phyloP scores from a whole-genome alignment of 2,797 vertebrate genomes.

The Acanthurus tractus region DNA sequence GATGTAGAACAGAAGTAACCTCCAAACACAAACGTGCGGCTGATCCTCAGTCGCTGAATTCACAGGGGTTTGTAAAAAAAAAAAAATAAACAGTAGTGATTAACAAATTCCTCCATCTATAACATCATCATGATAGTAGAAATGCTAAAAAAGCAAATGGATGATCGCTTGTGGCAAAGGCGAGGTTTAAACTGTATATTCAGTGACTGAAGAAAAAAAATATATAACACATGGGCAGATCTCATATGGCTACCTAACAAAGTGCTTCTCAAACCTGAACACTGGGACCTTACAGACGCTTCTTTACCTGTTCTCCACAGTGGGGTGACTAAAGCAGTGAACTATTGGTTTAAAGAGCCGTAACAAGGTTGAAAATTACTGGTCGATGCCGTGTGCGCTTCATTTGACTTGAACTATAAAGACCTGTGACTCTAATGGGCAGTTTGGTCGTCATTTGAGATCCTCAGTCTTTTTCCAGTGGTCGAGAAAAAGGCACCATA shows the following conservation, averaged over 20 bases:
- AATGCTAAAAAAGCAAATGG: constrained; percentile 60
- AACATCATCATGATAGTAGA: constrained; percentile 72
- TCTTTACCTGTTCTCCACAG: constrained; percentile 22
- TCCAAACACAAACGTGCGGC: constrained; percentile 79
- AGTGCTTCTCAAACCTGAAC: constrained; percentile 65
- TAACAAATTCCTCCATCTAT: constrained; percentile 70
- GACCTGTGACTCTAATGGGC: constrained; percentile 25
- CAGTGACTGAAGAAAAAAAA: constrained; percentile 84
- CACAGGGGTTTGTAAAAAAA: constrained; percentile 84
- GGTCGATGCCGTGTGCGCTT: constrained; percentile 27
- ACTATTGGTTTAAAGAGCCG: constrained; percentile 10
- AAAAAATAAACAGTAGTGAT: constrained; percentile 61
- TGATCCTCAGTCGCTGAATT: constrained; percentile 80
- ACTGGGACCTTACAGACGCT: constrained; percentile 3
- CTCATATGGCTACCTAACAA: constrained; percentile 65
- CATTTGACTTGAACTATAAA: constrained; percentile 40
- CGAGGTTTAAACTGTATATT: constrained; percentile 89
- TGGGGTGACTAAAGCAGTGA: not conserved
- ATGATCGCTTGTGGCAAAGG: constrained; percentile 82
- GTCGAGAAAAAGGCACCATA: constrained; percentile 43
- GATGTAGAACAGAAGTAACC: constrained; percentile 86
- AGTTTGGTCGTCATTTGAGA: constrained; percentile 68
- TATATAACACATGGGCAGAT: constrained; percentile 61
- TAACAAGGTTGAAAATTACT: constrained; percentile 45
- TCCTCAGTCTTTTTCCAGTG: constrained; percentile 56